Conservation (phyloP, 1,140 invertebrate genomes). For the Drusus annulatus region DNA sequence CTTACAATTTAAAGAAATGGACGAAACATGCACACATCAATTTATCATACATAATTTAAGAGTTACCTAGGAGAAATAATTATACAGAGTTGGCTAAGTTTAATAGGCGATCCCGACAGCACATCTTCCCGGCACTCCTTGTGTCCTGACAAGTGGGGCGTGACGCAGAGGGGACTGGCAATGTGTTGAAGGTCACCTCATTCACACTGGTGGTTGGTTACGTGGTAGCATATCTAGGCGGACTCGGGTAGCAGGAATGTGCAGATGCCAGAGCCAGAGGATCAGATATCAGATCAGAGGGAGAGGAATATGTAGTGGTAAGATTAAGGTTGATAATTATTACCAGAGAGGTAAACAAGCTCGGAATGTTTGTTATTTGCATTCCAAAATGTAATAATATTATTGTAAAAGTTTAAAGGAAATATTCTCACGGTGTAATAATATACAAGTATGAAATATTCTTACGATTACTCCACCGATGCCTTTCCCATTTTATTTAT, state of each 20-base stretch:
- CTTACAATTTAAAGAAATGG: conserved; percentile 57
- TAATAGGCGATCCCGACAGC: conserved; percentile 25
- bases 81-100: conserved; percentile 42
- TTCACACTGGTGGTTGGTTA: conserved; percentile 29
- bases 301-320: conserved; percentile 4
- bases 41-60: conserved; percentile 52
- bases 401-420: conserved; percentile 39
- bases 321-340: conserved; percentile 7
- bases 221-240: neutral
- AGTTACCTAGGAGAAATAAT: conserved; percentile 46
- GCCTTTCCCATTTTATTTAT: conserved; percentile 50
- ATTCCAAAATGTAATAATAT: conserved; percentile 36
- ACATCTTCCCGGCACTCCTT: neutral
- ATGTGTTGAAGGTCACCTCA: conserved; percentile 2
- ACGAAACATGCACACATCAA: conserved; percentile 58
- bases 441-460: conserved; percentile 46
- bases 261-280: conserved; percentile 28
- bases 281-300: neutral
- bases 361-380: conserved; percentile 41
- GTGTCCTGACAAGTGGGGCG: neutral
- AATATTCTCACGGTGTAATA: conserved; percentile 35
- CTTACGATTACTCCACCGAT: conserved; percentile 51
- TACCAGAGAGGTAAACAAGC: conserved; percentile 18
- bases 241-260: conserved; percentile 44
- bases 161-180: conserved; percentile 11